Percentiles rank a stretch among this genome's conserved stretches.
These are phyloP conservation scores for Dinoponera quadriceps DNA, from an alignment of 1,140 invertebrate species.

Conservation along the genomic window DNA sequence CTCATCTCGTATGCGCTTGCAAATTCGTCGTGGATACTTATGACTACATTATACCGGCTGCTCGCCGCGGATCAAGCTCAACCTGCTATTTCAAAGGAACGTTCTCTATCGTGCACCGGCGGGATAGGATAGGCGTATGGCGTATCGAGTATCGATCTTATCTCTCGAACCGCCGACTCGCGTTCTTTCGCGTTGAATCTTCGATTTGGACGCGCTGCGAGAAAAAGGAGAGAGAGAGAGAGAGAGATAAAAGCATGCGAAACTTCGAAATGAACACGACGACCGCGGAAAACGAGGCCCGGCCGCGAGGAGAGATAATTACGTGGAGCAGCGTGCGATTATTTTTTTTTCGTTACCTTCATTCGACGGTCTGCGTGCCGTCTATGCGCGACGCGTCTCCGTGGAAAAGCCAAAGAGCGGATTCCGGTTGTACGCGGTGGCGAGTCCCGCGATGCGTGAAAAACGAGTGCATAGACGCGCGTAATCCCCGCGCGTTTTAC, in stretches of 20 bases:
- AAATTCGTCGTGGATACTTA: conserved; percentile 70
- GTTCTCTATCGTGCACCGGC: conserved; percentile 47
- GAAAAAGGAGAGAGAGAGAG: no score
- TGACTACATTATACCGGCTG: conserved; percentile 58
- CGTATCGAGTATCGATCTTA: conserved; percentile 50
- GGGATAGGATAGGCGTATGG: conserved; percentile 45
- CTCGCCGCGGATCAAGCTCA: conserved; percentile 44
- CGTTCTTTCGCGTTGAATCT: conserved; percentile 19
- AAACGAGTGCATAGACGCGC: conserved; percentile 65
- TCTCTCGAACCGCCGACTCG: conserved; percentile 8
- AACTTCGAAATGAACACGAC: conserved; percentile 18
- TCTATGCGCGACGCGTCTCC: not conserved
- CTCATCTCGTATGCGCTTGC: conserved; percentile 56
- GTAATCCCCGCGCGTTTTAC: conserved; percentile 67
- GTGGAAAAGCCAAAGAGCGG: not conserved
- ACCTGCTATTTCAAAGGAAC: conserved; percentile 42
- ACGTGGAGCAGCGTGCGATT: not conserved
- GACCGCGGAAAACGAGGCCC: no score
- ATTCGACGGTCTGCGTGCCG: no score
- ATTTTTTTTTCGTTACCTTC: no score
- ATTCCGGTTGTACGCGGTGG: not conserved
- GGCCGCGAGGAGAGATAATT: no score
- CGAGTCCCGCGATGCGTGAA: conserved; percentile 57
- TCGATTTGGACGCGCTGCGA: conserved; percentile 14
- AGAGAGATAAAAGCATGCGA: no score